These are phyloP conservation scores for Ciconia maguari DNA, from an alignment of 2,113 vertebrate species.

Conservation along the genomic window DNA sequence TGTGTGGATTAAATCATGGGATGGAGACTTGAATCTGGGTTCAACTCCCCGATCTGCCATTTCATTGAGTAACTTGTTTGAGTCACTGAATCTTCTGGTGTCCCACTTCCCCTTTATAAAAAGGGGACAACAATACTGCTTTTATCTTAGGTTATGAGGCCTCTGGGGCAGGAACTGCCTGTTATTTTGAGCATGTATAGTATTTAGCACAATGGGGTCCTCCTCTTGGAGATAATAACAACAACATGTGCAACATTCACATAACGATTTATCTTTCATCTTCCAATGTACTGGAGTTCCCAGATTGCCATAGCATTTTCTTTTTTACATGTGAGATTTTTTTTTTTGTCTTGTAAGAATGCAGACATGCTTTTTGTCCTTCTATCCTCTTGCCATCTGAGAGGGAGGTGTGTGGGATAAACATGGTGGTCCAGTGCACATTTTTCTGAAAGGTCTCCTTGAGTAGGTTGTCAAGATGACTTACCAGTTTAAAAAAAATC, in stretches of 20 bases:
- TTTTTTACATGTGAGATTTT: background rate
- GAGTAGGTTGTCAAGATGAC: background rate
- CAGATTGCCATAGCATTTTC: background rate
- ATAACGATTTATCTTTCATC: conserved; percentile 16
- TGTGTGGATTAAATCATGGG: background rate
- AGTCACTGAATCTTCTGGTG: conserved; percentile 1
- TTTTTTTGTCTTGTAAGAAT: background rate
- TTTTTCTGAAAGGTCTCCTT: background rate
- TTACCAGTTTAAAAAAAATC: background rate
- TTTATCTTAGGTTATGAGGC: conserved; percentile 31
- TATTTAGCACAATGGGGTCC: conserved; percentile 29
- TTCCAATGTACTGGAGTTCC: background rate
- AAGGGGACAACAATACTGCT: conserved; percentile 12
- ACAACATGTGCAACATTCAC: conserved; percentile 42
- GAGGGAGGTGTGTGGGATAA: background rate
- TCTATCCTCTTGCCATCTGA: background rate
- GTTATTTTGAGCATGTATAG: background rate
- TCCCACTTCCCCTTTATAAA: conserved; percentile 21
- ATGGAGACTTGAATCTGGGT: background rate
- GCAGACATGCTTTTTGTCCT: background rate
- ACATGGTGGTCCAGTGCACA: background rate
- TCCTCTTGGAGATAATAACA: conserved; percentile 48
- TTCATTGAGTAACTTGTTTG: background rate
- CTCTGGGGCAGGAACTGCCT: conserved; percentile 26
- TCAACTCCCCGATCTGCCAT: background rate